Conservation (phyloP, 1,140 invertebrate genomes). For the Steinernema feltiae region DNA sequence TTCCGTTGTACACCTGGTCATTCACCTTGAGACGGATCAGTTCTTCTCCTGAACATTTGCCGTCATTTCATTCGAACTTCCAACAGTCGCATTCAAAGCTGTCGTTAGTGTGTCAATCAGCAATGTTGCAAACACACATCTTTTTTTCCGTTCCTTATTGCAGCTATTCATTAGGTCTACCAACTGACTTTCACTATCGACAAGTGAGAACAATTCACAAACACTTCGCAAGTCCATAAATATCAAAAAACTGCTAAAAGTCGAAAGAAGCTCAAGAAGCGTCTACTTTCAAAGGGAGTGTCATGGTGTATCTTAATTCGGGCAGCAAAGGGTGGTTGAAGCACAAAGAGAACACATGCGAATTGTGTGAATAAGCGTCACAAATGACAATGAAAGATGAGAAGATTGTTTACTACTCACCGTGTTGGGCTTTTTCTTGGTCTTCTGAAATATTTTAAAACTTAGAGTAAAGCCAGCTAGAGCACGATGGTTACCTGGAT, state of each 20-base stretch:
- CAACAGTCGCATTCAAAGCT: not conserved
- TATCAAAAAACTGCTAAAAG: not conserved
- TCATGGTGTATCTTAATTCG: not conserved
- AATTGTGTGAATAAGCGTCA: conserved; percentile 8
- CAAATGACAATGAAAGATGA: not conserved
- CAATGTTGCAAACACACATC: not conserved
- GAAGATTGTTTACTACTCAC: conserved; percentile 4
- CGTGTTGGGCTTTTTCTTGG: not conserved
- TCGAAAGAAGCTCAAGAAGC: not conserved
- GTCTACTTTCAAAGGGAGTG: not conserved
- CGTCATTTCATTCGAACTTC: too few relatives aligned
- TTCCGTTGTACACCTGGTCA: conserved; percentile 36
- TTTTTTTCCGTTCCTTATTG: not conserved
- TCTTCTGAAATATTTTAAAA: conserved; percentile 18
- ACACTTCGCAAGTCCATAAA: not conserved
- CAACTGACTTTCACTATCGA: not conserved
- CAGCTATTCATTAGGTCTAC: not conserved
- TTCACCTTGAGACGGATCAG: conserved; percentile 38
- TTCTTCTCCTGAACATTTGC: conserved; percentile 29
- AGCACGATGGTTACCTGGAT: conserved; percentile 33
- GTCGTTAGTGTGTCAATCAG: not conserved
- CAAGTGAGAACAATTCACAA: not conserved
- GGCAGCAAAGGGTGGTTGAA: conserved; percentile 11
- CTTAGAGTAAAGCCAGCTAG: not conserved
- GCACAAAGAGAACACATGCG: not conserved